A percentile compares a stretch with the other conserved stretches of the same genome.
phyloP scores from a whole-genome alignment of 2,113 vertebrate genomes.

The Boleophthalmus pectinirostris region DNA sequence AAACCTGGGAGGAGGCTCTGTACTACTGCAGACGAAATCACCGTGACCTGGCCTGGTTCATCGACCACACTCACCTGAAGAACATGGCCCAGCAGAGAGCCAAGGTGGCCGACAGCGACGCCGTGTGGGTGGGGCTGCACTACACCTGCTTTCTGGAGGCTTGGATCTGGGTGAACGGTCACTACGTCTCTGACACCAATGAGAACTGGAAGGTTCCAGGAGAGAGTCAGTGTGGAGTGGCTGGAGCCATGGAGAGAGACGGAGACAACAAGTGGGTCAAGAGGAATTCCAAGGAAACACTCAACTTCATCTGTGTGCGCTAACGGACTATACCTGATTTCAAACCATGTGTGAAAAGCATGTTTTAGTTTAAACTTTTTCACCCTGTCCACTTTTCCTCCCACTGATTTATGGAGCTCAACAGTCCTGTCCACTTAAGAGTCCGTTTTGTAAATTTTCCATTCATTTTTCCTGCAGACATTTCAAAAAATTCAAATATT shows the following conservation, averaged over 20 bases:
- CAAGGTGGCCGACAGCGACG: not conserved
- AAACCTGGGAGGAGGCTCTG: not conserved
- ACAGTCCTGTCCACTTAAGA: too few species aligned
- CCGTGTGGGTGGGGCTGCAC: too few species aligned
- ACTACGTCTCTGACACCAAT: not conserved
- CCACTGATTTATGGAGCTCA: too few species aligned
- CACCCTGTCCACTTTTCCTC: too few species aligned
- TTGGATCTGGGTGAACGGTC: slow-evolving; percentile 46
- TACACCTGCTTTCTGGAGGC: too few species aligned
- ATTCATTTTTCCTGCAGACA: too few species aligned
- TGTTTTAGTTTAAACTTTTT: too few species aligned
- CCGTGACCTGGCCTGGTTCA: not conserved
- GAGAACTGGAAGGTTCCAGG: slow-evolving; percentile 3
- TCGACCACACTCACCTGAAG: not conserved
- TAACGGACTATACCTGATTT: too few species aligned
- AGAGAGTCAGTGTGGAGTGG: not conserved
- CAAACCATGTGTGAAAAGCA: too few species aligned
- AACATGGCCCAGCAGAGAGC: not conserved
- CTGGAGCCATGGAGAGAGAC: slow-evolving; percentile 16
- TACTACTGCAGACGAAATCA: not conserved
- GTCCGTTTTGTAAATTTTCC: too few species aligned
- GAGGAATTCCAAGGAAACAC: not conserved
- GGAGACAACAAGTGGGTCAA: slow-evolving; percentile 20
- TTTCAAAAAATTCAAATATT: too few species aligned
- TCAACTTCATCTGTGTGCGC: too few species aligned